Percentiles rank a stretch among this genome's conserved stretches.
These are phyloP conservation scores for Mesorhabditis sp. DNA, from an alignment of 2,888 invertebrate genomes.

Conservation along the genomic window DNA sequence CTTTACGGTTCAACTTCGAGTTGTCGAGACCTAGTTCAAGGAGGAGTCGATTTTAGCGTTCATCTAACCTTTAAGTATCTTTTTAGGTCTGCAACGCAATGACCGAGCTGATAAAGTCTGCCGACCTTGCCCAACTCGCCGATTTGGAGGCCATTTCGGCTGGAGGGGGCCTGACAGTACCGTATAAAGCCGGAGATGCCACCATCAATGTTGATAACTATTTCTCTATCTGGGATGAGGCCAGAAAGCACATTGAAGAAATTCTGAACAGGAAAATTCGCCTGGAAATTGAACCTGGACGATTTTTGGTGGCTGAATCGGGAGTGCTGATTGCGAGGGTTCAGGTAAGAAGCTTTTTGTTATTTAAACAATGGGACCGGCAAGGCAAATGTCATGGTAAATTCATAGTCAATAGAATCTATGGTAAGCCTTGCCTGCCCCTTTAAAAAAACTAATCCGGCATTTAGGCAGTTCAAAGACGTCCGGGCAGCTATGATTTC, in stretches of 20 bases:
- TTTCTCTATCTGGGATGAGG: neutral
- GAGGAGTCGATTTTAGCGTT: too few species aligned
- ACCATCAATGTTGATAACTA: neutral
- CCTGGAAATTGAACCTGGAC: neutral
- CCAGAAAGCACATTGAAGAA: neutral
- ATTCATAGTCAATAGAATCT: too few species aligned
- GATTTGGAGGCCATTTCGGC: constrained; percentile 4
- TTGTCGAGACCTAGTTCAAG: too few species aligned
- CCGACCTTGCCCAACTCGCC: neutral
- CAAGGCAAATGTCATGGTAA: too few species aligned
- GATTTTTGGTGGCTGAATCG: neutral
- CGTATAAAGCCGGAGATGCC: neutral
- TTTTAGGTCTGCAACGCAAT: constrained; percentile 1
- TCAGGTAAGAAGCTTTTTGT: neutral
- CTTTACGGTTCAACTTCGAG: too few species aligned
- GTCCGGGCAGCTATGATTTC: neutral
- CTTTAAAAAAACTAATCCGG: too few species aligned
- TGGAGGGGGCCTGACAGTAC: neutral
- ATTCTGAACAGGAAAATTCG: constrained; percentile 4
- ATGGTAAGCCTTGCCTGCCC: too few species aligned
- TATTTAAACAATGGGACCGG: too few species aligned
- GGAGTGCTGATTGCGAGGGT: neutral
- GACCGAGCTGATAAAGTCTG: neutral
- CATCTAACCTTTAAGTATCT: too few species aligned
- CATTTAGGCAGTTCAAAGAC: too few species aligned